A percentile compares a stretch with the other conserved stretches of the same genome.
phyloP scores from a whole-genome alignment of 2,113 vertebrate species.

The Nasalis larvatus region DNA sequence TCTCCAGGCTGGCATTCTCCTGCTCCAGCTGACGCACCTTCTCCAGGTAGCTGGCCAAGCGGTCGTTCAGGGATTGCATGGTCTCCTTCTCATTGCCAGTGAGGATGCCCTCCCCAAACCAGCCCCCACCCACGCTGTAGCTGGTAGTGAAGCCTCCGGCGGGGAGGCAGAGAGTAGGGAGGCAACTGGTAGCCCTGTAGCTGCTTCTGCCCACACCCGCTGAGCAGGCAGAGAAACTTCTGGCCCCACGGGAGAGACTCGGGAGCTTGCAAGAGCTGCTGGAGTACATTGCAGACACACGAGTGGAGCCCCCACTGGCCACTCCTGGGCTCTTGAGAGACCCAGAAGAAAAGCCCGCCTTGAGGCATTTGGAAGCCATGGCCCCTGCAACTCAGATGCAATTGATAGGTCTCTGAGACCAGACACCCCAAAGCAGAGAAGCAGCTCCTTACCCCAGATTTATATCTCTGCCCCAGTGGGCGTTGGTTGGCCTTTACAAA shows the following conservation, averaged over 20 bases:
- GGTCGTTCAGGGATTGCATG: slow-evolving; percentile 86
- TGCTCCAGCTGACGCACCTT: slow-evolving; percentile 80
- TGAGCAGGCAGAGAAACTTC: slow-evolving; percentile 55
- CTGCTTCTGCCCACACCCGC: slow-evolving; percentile 21
- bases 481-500: slow-evolving; percentile 65
- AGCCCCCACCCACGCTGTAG: slow-evolving; percentile 59
- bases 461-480: slow-evolving; percentile 71
- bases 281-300: slow-evolving; percentile 27
- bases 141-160: not conserved
- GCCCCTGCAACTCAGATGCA: not conserved
- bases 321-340: slow-evolving; percentile 66
- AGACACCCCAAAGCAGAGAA: not conserved
- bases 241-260: not conserved
- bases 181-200: slow-evolving; percentile 11
- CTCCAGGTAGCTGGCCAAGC: slow-evolving; percentile 84
- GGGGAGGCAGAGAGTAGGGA: slow-evolving; percentile 52
- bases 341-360: slow-evolving; percentile 66
- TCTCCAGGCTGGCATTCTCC: slow-evolving; percentile 81
- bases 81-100: slow-evolving; percentile 82
- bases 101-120: slow-evolving; percentile 78
- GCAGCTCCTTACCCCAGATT: not conserved
- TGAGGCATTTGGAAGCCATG: slow-evolving; percentile 78
- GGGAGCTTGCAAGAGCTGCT: slow-evolving; percentile 73
- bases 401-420: not conserved
- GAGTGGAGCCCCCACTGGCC: not conserved